phyloP scores from a whole-genome alignment of 2,797 vertebrate species.

The Alcedo quadribrachys region DNA sequence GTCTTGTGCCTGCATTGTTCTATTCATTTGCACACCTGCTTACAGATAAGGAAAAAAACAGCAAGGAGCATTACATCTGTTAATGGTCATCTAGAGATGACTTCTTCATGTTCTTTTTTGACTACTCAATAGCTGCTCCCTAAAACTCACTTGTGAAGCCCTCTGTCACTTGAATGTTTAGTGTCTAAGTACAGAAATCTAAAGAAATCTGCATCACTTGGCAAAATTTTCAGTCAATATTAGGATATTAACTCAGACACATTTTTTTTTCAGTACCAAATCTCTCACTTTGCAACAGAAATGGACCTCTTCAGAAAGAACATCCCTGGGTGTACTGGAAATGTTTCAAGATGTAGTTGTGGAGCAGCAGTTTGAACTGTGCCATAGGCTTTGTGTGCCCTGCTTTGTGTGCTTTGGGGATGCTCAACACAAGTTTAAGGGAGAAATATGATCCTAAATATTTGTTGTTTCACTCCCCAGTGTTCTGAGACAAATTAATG shows the following conservation, averaged over 20 bases:
- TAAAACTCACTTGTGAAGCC: neutral
- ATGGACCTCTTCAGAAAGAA: neutral
- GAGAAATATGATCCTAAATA: neutral
- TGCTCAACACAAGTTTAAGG: neutral
- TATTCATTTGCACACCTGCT: constrained; percentile 75
- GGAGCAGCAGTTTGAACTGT: neutral
- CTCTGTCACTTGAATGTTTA: neutral
- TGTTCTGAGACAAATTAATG: neutral
- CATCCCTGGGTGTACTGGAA: neutral
- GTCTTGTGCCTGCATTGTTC: constrained; percentile 64
- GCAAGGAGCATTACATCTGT: neutral
- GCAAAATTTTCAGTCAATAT: neutral
- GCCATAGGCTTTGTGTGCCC: fast-evolving
- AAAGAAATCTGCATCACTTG: neutral
- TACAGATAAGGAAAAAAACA: constrained; percentile 29
- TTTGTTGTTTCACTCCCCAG: neutral
- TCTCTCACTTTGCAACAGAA: neutral
- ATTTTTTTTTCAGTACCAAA: neutral
- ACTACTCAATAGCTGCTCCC: neutral
- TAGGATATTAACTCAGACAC: neutral
- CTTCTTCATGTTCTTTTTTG: constrained; percentile 31
- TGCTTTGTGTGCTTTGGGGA: fast-evolving
- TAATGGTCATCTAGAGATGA: neutral
- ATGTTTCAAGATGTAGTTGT: neutral
- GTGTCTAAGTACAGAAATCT: neutral